phyloP scores from a whole-genome alignment of 2,113 vertebrate species.

The Tragelaphus strepsiceros region DNA sequence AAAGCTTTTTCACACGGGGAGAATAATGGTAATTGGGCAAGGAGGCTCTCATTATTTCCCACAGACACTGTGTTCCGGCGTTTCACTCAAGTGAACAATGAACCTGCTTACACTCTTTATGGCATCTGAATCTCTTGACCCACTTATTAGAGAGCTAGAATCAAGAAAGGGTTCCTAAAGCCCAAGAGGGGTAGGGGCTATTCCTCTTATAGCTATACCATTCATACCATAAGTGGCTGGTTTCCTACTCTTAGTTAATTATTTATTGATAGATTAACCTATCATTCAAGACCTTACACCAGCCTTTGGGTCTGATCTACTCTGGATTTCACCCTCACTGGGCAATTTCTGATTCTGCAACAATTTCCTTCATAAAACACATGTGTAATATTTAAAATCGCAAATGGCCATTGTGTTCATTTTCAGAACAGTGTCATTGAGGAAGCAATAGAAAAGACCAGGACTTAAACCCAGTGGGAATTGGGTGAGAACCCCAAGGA shows the following conservation, averaged over 20 bases:
- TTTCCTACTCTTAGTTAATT: neutral
- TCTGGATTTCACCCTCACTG: neutral
- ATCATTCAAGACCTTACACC: neutral
- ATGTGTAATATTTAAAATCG: neutral
- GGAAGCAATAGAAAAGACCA: neutral
- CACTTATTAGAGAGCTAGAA: neutral
- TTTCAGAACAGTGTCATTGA: neutral
- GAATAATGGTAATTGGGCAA: slow-evolving; percentile 41
- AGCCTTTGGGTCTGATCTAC: neutral
- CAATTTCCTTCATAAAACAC: neutral
- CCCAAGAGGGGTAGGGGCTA: neutral
- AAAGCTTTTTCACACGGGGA: slow-evolving; percentile 15
- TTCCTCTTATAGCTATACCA: neutral
- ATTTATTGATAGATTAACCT: neutral
- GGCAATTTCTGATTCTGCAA: neutral
- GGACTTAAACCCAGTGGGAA: neutral
- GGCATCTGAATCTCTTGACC: neutral
- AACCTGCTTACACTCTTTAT: neutral
- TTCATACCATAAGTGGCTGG: neutral
- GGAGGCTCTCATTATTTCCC: slow-evolving; percentile 20
- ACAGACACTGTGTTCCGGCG: neutral
- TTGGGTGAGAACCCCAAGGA: neutral
- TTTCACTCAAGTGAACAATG: slow-evolving; percentile 34
- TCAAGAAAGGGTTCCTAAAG: neutral
- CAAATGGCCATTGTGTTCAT: neutral